Evolutionary conservation across 2,888 invertebrate genomes (phyloP).

Genomic region (Tetropium fuscum): DNA sequence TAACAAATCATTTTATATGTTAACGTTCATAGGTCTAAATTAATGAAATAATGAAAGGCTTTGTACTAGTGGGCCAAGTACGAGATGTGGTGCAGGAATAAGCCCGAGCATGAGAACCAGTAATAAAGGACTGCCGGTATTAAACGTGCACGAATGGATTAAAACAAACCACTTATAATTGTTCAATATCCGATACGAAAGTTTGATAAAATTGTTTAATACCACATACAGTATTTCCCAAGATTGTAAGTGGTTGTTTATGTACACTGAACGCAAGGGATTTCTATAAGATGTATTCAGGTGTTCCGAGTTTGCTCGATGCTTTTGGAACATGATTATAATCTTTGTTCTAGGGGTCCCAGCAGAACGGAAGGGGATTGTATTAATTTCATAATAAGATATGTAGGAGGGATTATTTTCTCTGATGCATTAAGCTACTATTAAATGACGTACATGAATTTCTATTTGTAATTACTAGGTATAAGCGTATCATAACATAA

Average conservation of each 20-base stretch:
- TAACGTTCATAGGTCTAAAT: background rate
- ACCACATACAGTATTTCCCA: conserved; percentile 31
- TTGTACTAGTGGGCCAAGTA: background rate
- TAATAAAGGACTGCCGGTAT: conserved; percentile 10
- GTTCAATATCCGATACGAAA: conserved; percentile 39
- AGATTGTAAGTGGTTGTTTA: conserved; percentile 16
- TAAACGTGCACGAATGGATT: conserved; percentile 26
- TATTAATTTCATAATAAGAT: too few species aligned
- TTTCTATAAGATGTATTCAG: conserved; percentile 8
- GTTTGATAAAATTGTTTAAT: conserved; percentile 40
- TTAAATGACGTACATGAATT: too few species aligned
- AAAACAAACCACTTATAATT: conserved; percentile 36
- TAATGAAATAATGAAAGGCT: background rate
- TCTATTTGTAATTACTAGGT: too few species aligned
- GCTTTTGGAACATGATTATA: conserved; percentile 16
- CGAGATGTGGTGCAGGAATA: conserved; percentile 8
- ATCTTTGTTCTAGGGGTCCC: background rate
- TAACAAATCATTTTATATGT: too few species aligned
- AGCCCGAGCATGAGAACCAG: background rate
- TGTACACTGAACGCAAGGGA: conserved; percentile 9
- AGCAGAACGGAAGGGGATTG: background rate
- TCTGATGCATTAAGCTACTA: too few species aligned
- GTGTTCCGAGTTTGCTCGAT: conserved; percentile 32
- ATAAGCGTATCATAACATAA: too few species aligned
- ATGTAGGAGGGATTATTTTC: too few species aligned